These are phyloP conservation scores for Prionace glauca DNA, from an alignment of 2,797 vertebrate genomes.

Conservation along the genomic window DNA sequence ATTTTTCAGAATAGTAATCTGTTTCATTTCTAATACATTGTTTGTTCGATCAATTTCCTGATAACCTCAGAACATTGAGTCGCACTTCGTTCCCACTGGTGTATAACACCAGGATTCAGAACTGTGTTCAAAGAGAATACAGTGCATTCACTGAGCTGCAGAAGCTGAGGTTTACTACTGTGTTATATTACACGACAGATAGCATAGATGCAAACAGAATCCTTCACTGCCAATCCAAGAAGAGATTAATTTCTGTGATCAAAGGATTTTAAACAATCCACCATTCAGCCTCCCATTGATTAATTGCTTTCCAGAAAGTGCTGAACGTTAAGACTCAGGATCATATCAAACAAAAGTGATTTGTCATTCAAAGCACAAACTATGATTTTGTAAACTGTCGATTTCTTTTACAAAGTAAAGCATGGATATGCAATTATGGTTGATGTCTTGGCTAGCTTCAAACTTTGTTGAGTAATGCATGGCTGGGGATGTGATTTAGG, in stretches of 20 bases:
- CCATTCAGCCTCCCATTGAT: conserved; percentile 41
- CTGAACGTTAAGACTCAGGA: background rate
- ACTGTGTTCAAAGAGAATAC: conserved; percentile 56
- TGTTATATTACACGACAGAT: conserved; percentile 60
- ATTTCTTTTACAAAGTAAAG: background rate
- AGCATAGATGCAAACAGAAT: conserved; percentile 71
- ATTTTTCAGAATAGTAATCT: background rate
- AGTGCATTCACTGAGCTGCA: conserved; percentile 56
- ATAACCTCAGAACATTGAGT: conserved; percentile 63
- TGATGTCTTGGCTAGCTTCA: background rate
- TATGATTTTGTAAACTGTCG: background rate
- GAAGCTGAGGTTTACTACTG: conserved; percentile 59
- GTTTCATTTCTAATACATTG: conserved; percentile 45
- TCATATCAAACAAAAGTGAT: conserved; percentile 15
- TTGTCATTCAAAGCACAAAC: background rate
- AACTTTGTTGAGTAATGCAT: background rate
- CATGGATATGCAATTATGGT: background rate
- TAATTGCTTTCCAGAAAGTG: conserved; percentile 17
- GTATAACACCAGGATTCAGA: conserved; percentile 43
- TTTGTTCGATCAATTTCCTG: conserved; percentile 43
- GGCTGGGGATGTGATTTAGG: too few species aligned
- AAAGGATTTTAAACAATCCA: conserved; percentile 60
- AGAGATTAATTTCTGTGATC: conserved; percentile 64
- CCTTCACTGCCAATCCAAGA: conserved; percentile 68
- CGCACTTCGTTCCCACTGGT: conserved; percentile 58